A percentile compares a stretch with the other conserved stretches of the same genome.
Evolutionary conservation across 2,113 vertebrate genomes (phyloP).

Genomic region (Nettapus auritus): DNA sequence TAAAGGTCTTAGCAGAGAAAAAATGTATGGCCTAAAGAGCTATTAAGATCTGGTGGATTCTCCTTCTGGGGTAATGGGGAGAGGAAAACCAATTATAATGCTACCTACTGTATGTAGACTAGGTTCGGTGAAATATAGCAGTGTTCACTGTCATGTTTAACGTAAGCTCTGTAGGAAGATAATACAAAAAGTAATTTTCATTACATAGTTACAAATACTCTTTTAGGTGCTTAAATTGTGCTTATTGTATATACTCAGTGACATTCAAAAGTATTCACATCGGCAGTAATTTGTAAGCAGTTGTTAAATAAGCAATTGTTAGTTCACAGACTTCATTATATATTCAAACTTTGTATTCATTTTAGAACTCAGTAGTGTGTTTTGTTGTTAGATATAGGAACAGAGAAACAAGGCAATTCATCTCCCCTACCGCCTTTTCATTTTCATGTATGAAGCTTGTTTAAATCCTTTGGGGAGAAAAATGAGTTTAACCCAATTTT

Average conservation of each 20-base stretch:
- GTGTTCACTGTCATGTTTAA: rapidly evolving
- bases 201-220: not conserved
- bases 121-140: not conserved
- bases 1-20: not conserved
- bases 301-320: not conserved
- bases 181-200: not conserved
- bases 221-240: not conserved
- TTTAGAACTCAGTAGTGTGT: not conserved
- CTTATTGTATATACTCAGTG: not conserved
- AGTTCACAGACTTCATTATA: slow-evolving; percentile 1
- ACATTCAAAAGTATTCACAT: not conserved
- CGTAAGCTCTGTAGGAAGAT: not conserved
- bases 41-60: not conserved
- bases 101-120: not conserved
- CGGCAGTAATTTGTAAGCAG: not conserved
- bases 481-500: slow-evolving; percentile 34
- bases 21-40: not conserved
- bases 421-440: not conserved
- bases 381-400: not conserved
- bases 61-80: not conserved
- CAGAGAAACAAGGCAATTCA: not conserved
- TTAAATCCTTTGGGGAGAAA: slow-evolving; percentile 30
- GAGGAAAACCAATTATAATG: not conserved
- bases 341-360: not conserved
- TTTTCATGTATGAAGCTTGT: slow-evolving; percentile 6